Percentiles rank a stretch among this genome's conserved stretches.
These are phyloP conservation scores for Ceramica pisi DNA, from an alignment of 2,888 invertebrate species.

Conservation along the genomic window DNA sequence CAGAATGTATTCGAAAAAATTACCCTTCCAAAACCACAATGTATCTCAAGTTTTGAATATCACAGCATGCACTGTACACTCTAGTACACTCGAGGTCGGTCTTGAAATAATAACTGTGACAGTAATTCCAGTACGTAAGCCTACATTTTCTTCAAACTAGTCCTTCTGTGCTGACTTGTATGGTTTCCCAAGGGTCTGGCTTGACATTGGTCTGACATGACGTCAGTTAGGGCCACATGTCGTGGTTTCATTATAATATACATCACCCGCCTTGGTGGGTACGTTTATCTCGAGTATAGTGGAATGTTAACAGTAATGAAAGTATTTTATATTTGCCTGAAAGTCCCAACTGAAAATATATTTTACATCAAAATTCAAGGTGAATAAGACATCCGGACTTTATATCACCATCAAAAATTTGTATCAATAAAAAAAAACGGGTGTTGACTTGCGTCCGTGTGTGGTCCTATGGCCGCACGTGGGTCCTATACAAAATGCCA, in stretches of 20 bases:
- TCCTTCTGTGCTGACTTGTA: constrained; percentile 13
- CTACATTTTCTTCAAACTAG: background rate
- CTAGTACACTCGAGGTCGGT: no score
- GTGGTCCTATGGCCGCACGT: constrained; percentile 82
- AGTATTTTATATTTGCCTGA: constrained; percentile 12
- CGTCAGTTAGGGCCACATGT: constrained; percentile 57
- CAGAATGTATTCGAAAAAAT: no score
- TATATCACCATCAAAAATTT: no score
- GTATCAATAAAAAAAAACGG: no score
- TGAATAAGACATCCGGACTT: no score
- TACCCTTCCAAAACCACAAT: no score
- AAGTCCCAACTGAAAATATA: no score
- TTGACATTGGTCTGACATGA: constrained; percentile 57
- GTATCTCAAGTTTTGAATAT: no score
- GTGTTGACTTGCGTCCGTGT: constrained; percentile 88
- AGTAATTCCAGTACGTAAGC: background rate
- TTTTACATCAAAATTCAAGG: background rate
- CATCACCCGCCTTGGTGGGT: constrained; percentile 38
- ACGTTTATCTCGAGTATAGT: constrained; percentile 42
- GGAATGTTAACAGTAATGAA: constrained; percentile 12
- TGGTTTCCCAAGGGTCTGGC: constrained; percentile 37
- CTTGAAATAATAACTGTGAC: no score
- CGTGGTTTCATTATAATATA: constrained; percentile 68
- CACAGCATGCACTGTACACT: no score
- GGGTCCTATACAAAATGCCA: constrained; percentile 58